A percentile compares a stretch with the other conserved stretches of the same genome.
These are phyloP conservation scores for Osedax frankpressi DNA, from an alignment of 2,888 invertebrate genomes.

Conservation along the genomic window DNA sequence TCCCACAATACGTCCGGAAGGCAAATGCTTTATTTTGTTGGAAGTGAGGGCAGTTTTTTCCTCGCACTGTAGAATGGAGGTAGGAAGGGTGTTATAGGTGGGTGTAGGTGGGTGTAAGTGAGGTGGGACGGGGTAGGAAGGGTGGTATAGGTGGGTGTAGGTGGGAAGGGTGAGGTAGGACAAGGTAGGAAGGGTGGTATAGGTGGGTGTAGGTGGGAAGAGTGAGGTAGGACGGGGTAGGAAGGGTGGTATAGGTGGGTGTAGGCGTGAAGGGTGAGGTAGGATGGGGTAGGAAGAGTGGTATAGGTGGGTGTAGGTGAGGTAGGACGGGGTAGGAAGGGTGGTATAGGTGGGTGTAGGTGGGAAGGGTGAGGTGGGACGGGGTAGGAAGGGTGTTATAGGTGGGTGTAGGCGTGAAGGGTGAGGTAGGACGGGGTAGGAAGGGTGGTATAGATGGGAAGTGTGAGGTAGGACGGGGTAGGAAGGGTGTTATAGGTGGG, in stretches of 20 bases:
- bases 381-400: not conserved
- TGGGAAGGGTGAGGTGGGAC: not conserved
- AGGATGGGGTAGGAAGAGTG: not conserved
- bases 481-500: not conserved
- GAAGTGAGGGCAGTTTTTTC: conserved; percentile 33
- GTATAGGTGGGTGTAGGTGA: not conserved
- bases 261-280: not conserved
- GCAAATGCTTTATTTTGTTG: conserved; percentile 37
- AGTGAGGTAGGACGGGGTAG: not conserved
- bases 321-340: no score
- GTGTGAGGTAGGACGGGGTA: no score
- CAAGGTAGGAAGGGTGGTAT: conserved; percentile 22
- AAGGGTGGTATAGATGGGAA: not conserved
- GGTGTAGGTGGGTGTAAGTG: not conserved
- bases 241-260: not conserved
- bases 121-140: not conserved
- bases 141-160: not conserved
- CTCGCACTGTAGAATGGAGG: conserved; percentile 28
- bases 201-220: not conserved
- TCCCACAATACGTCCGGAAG: conserved; percentile 75
- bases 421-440: not conserved
- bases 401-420: not conserved
- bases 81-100: not conserved
- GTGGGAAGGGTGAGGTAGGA: not conserved
- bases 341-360: not conserved